Conservation (phyloP, 2,888 invertebrate species). For the Sympetrum striolatum region DNA sequence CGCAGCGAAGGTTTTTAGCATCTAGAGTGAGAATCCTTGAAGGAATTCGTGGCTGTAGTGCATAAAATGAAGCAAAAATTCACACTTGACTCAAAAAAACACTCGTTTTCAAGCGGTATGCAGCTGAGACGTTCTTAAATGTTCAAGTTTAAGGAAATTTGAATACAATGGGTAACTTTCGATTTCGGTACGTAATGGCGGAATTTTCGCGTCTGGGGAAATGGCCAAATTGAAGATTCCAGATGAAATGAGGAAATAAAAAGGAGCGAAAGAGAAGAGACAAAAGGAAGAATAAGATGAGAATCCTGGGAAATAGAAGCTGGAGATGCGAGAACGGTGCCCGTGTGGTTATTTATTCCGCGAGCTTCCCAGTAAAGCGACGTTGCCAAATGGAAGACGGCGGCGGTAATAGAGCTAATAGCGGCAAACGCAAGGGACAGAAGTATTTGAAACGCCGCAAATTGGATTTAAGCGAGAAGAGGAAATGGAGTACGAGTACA, state of each 20-base stretch:
- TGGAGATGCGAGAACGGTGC: neutral
- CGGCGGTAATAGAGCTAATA: neutral
- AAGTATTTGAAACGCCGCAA: neutral
- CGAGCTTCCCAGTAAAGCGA: slow-evolving; percentile 28
- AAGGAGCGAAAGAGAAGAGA: neutral
- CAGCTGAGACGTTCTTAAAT: no score
- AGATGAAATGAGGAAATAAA: neutral
- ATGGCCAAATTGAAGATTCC: no score
- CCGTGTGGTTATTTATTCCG: slow-evolving; percentile 30
- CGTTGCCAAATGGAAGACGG: neutral
- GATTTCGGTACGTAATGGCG: no score
- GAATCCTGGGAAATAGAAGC: slow-evolving; percentile 10
- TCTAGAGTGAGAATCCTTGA: no score
- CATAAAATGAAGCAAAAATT: no score
- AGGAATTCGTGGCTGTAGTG: no score
- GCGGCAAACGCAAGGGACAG: neutral
- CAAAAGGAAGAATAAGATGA: neutral
- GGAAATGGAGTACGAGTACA: neutral
- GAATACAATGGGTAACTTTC: no score
- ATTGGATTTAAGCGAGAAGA: neutral
- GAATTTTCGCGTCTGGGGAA: no score
- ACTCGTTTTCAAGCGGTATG: no score
- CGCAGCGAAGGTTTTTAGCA: no score
- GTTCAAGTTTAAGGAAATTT: no score
- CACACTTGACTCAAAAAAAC: no score